Evolutionary conservation across 2,113 vertebrate genomes (phyloP).

Genomic region (Mirounga angustirostris): DNA sequence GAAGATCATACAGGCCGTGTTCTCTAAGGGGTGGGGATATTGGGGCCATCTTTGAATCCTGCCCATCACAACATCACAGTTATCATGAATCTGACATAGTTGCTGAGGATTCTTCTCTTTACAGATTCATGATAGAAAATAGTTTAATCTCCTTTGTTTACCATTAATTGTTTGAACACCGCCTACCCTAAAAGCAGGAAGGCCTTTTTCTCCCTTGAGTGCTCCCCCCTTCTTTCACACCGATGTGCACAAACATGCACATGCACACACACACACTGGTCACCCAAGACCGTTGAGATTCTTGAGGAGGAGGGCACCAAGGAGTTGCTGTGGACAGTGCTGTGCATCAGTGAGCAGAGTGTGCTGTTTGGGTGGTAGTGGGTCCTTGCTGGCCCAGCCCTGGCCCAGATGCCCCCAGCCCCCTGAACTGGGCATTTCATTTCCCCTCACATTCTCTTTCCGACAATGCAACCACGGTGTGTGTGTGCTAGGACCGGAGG

Average conservation of each 20-base stretch:
- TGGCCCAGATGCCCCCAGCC: background rate
- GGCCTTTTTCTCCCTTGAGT: background rate
- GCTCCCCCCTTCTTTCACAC: background rate
- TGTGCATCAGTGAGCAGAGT: rapidly evolving
- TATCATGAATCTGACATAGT: background rate
- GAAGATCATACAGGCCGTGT: background rate
- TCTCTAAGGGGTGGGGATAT: background rate
- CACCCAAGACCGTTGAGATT: background rate
- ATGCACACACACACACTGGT: rapidly evolving
- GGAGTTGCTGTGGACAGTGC: background rate
- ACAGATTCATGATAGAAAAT: background rate
- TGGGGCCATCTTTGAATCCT: background rate
- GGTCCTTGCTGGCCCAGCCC: background rate
- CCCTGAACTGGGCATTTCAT: rapidly evolving
- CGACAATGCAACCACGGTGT: rapidly evolving
- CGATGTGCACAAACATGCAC: rapidly evolving
- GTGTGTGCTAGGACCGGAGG: no score
- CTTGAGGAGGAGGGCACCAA: background rate
- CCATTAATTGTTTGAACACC: background rate
- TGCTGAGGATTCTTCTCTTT: background rate
- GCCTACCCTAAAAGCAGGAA: background rate
- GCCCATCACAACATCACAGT: background rate
- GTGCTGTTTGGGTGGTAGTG: background rate
- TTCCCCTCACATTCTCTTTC: background rate
- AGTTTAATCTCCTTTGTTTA: background rate